These are phyloP conservation scores for Nymphicus hollandicus DNA, from an alignment of 2,113 vertebrate genomes.

Conservation along the genomic window DNA sequence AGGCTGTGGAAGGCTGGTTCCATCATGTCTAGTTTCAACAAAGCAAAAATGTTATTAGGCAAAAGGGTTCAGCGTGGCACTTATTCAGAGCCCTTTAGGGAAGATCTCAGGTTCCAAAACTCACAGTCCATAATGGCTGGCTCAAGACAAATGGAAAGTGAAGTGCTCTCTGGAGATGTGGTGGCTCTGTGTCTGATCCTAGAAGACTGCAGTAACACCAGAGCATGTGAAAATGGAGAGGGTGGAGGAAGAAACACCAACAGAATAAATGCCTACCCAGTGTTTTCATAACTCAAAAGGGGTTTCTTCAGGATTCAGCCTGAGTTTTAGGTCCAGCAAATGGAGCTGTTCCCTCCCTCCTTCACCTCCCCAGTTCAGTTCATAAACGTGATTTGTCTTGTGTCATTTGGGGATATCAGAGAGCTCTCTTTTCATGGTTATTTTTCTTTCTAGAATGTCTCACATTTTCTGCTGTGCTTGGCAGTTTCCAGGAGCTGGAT, in stretches of 20 bases:
- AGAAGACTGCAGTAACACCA: neutral
- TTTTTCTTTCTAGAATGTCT: slow-evolving; percentile 14
- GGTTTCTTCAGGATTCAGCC: slow-evolving; percentile 25
- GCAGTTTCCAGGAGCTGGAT: slow-evolving; percentile 14
- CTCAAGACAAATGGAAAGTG: slow-evolving; percentile 27
- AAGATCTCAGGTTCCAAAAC: slow-evolving; percentile 15
- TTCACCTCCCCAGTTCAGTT: neutral
- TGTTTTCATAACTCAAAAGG: slow-evolving; percentile 39
- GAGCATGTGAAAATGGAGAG: slow-evolving; percentile 25
- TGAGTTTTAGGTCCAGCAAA: neutral
- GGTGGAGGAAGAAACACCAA: slow-evolving; percentile 23
- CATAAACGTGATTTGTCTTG: slow-evolving; percentile 1
- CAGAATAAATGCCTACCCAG: slow-evolving; percentile 34
- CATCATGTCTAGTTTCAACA: neutral
- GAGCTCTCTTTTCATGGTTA: neutral
- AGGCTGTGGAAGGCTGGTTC: neutral
- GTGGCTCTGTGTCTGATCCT: slow-evolving; percentile 37
- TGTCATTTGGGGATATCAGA: neutral
- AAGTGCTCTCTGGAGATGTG: neutral
- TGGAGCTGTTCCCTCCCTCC: neutral
- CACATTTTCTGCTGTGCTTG: slow-evolving; percentile 40
- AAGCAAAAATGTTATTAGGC: slow-evolving; percentile 37
- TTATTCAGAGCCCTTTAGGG: slow-evolving; percentile 20
- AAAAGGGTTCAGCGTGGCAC: slow-evolving; percentile 10
- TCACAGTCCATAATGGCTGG: slow-evolving; percentile 13